A percentile compares a stretch with the other conserved stretches of the same genome.
Evolutionary conservation across 1,140 invertebrate genomes (phyloP).

Genomic region (Formica exsecta): DNA sequence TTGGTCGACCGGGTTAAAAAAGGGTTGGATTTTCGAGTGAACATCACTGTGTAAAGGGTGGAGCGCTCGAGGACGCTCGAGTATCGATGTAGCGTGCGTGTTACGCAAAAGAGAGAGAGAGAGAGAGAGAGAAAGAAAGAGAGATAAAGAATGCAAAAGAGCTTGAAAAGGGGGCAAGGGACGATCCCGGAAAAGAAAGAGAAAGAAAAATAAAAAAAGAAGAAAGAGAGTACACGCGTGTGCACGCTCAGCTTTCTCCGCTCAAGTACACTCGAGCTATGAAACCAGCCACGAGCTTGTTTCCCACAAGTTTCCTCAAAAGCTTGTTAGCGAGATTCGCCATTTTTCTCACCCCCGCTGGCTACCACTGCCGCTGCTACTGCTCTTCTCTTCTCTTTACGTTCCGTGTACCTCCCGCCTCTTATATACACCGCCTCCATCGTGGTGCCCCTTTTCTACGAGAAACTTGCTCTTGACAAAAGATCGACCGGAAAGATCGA

Average conservation of each 20-base stretch:
- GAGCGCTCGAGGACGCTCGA: constrained; percentile 81
- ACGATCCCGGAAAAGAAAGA: constrained; percentile 36
- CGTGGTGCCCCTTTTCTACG: constrained; percentile 56
- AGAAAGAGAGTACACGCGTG: constrained; percentile 69
- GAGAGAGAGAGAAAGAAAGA: constrained; percentile 12
- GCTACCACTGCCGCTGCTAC: constrained; percentile 40
- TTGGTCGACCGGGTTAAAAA: constrained; percentile 78
- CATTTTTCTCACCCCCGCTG: constrained; percentile 73
- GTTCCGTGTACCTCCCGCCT: constrained; percentile 41
- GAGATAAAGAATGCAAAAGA: constrained; percentile 34
- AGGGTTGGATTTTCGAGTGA: constrained; percentile 84
- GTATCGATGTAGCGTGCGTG: constrained; percentile 63
- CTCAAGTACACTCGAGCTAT: constrained; percentile 79
- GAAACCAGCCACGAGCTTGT: constrained; percentile 72
- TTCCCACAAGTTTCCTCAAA: constrained; percentile 79
- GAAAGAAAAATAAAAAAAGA: constrained; percentile 31
- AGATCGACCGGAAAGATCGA: constrained; percentile 71
- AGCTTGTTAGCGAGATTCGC: constrained; percentile 83
- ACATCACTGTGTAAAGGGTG: constrained; percentile 80
- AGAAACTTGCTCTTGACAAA: constrained; percentile 65
- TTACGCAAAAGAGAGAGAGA: constrained; percentile 52
- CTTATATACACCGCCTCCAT: constrained; percentile 58
- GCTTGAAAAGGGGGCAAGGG: constrained; percentile 25
- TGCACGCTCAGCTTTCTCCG: constrained; percentile 77
- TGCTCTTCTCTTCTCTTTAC: constrained; percentile 45